phyloP scores from a whole-genome alignment of 2,113 vertebrate species.

The Cyanoderma ruficeps region DNA sequence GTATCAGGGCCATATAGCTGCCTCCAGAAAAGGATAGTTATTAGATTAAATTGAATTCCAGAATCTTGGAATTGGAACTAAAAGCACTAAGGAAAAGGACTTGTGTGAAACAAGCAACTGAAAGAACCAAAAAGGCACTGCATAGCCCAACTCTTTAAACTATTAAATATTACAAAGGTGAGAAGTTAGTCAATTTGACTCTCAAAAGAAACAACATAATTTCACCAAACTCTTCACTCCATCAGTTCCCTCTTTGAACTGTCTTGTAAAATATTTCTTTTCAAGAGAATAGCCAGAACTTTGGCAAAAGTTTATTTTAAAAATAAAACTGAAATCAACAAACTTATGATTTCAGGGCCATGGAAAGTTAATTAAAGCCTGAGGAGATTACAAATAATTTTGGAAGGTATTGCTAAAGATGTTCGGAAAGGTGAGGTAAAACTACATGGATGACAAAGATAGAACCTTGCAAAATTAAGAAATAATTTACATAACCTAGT shows the following conservation, averaged over 20 bases:
- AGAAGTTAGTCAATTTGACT: neutral
- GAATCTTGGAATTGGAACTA: neutral
- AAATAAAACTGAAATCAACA: neutral
- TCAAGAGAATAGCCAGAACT: neutral
- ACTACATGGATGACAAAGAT: neutral
- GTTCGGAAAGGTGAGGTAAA: neutral
- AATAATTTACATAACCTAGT: neutral
- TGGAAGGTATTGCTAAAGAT: neutral
- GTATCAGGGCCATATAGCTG: neutral
- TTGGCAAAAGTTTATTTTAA: neutral
- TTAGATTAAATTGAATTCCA: neutral
- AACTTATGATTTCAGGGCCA: neutral
- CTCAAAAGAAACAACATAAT: neutral
- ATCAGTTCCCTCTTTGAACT: neutral
- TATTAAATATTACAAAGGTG: neutral
- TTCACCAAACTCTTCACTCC: neutral
- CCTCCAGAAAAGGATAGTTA: neutral
- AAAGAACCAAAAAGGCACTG: neutral
- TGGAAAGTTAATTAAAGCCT: neutral
- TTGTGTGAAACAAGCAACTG: neutral
- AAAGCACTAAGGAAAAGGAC: neutral
- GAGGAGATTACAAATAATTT: neutral
- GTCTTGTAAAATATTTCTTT: neutral
- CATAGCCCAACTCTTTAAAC: neutral
- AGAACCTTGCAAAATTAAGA: neutral